Conservation (phyloP, 2,797 vertebrate genomes). For the Cynopterus sphinx region DNA sequence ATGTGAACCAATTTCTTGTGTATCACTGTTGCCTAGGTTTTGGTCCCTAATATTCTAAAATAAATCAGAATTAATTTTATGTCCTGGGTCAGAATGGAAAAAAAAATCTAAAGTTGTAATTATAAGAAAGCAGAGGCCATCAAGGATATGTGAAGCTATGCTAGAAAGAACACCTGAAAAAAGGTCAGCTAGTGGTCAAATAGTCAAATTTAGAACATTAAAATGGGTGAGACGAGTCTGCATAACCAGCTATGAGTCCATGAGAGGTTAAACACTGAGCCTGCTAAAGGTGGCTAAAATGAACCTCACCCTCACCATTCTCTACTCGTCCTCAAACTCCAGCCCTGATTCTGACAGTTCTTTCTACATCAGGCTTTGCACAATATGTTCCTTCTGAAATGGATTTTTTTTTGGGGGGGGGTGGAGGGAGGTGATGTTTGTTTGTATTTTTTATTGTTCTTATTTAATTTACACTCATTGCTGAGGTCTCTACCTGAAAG, state of each 20-base stretch:
- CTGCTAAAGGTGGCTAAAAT: too few species aligned
- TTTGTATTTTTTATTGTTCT: not conserved
- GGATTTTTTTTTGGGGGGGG: not conserved
- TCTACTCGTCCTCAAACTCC: not conserved
- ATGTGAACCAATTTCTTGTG: not conserved
- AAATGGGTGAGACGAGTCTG: not conserved
- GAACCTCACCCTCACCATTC: not conserved
- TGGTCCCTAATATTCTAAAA: not conserved
- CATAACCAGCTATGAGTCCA: not conserved
- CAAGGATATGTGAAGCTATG: not conserved
- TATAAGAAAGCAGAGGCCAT: not conserved
- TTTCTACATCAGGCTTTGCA: not conserved
- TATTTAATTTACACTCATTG: not conserved
- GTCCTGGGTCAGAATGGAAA: not conserved
- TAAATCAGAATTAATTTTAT: not conserved
- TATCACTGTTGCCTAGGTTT: not conserved
- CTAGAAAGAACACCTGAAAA: not conserved
- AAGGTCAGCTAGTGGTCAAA: not conserved
- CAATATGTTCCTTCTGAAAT: not conserved
- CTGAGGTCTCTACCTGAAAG: not conserved
- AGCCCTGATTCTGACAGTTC: not conserved
- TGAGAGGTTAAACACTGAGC: not conserved
- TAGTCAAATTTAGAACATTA: not conserved
- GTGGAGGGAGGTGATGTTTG: fast-evolving
- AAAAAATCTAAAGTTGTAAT: not conserved